Conservation (phyloP, 2,797 vertebrate genomes). For the Potorous gilbertii region DNA sequence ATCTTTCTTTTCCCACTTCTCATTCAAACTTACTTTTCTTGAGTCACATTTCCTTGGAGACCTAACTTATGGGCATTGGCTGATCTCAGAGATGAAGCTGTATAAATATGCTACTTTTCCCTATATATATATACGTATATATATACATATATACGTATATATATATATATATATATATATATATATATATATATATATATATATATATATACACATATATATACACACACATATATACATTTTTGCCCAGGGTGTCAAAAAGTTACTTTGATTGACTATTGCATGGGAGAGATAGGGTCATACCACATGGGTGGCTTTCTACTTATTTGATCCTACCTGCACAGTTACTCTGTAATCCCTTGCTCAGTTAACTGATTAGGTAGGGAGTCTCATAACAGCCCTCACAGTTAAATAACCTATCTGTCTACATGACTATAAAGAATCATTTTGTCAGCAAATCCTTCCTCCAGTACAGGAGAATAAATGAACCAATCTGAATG, state of each 20-base stretch:
- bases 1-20: not conserved
- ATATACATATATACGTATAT: no score
- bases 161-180: no score
- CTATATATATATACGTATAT: no score
- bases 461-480: not conserved
- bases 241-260: not conserved
- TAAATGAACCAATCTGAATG: not conserved
- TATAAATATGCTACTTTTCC: not conserved
- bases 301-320: not conserved
- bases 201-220: no score
- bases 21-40: not conserved
- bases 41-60: not conserved
- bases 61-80: not conserved
- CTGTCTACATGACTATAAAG: not conserved
- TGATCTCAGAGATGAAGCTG: not conserved
- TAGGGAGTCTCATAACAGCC: not conserved
- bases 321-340: not conserved
- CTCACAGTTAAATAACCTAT: not conserved
- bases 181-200: no score
- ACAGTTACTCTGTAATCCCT: not conserved
- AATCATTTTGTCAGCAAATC: not conserved
- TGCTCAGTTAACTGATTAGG: not conserved
- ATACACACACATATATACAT: not conserved
- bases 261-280: not conserved
- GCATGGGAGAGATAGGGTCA: not conserved